Evolutionary conservation across 2,797 vertebrate species (phyloP), one percentile per base, ranked within the genome.

Genomic region (Cetoscarus ocellatus): DNA sequence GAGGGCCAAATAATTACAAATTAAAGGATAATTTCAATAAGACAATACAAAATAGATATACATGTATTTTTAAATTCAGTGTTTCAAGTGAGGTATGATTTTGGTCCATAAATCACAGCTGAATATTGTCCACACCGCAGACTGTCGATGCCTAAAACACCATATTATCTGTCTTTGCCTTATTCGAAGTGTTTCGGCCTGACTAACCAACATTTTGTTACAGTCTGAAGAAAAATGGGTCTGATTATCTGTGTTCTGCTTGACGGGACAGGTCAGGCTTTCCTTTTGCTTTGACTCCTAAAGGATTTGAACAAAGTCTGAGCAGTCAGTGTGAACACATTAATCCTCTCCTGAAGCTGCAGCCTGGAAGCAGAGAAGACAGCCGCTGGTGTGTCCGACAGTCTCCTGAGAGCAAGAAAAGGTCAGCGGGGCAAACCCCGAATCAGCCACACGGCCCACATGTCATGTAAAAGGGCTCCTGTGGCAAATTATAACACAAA

Each of bases 271-370:
- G 38, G 62, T 67, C 64, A 43, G 60, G 34, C 38, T 71, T 61
- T 76, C 60, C 50, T 69, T 45, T 10, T 18, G 48, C 42, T 43
- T 36, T 36, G 50, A 75, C 61, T 70, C 72, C 69, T 47, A 51
- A 27, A 18, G 61, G 60, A 52, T 68, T 81, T 54, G 48, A 61
- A 76, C 78, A 69, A 62, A 74, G 71, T 75, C 63, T 71, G 66
- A 67, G 11, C 45, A 56, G 61, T 55, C 58, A 19, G 9, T 77
- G 73, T 65, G 36, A 80, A 74, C 62, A 77, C 44, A 80, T 69
- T 74, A 84, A 85, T 83, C 74, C 76, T 77, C 35, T 73, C 53
- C 48, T 66, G 64, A 64, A 49, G 66, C 55, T 50, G 11, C 54
- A 67, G 75, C 72, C 49, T 38, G 44, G 65, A 60, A 83, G 27